Conservation (phyloP, 2,113 vertebrate genomes). For the Xiphorhynchus elegans region DNA sequence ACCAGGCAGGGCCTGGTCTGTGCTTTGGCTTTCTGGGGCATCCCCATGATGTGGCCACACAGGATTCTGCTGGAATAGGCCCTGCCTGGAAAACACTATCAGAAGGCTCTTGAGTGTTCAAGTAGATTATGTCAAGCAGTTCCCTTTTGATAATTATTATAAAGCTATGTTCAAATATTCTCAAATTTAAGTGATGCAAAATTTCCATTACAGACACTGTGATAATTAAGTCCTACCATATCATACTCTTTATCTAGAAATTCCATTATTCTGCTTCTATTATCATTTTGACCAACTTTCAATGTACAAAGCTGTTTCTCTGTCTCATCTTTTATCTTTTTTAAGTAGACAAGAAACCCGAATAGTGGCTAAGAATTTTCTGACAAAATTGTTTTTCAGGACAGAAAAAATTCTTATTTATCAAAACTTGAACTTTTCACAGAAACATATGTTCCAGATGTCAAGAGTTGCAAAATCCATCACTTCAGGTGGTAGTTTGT, state of each 20-base stretch:
- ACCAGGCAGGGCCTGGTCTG: not conserved
- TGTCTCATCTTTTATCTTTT: not conserved
- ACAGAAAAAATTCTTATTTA: conserved; percentile 32
- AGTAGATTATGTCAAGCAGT: conserved; percentile 36
- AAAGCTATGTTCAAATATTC: conserved; percentile 32
- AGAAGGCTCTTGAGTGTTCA: not conserved
- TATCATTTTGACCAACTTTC: conserved; percentile 46
- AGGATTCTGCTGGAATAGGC: not conserved
- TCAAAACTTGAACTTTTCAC: conserved; percentile 64
- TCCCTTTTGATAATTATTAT: conserved; percentile 38
- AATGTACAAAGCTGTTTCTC: not conserved
- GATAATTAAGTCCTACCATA: conserved; percentile 32
- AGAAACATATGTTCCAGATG: conserved; percentile 47
- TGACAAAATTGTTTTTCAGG: conserved; percentile 40
- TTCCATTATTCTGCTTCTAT: conserved; percentile 46
- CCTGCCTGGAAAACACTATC: not conserved
- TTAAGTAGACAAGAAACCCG: not conserved
- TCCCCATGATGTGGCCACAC: not conserved
- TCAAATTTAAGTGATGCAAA: conserved; percentile 23
- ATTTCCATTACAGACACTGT: not conserved
- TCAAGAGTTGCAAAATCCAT: conserved; percentile 64
- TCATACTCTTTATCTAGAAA: not conserved
- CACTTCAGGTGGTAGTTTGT: conserved; percentile 66
- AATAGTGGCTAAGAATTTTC: conserved; percentile 15
- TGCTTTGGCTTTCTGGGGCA: not conserved